Evolutionary conservation across 2,113 vertebrate genomes (phyloP).

Genomic region (Oxyruncus cristatus): DNA sequence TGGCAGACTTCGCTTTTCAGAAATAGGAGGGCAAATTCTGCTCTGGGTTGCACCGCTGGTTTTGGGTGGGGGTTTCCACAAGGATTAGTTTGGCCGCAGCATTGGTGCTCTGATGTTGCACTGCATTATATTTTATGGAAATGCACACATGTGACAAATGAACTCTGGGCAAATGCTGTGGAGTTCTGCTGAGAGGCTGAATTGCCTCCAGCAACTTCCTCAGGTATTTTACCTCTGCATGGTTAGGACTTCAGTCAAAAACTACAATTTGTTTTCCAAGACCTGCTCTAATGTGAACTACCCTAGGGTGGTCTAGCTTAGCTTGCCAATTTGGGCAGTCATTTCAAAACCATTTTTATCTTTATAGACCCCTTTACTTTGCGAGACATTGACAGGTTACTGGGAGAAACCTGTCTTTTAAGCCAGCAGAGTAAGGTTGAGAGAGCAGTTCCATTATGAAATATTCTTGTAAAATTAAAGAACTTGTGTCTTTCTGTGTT

Average conservation of each 20-base stretch:
- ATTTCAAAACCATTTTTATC: not conserved
- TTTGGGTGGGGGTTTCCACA: not conserved
- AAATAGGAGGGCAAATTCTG: not conserved
- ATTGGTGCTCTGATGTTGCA: not conserved
- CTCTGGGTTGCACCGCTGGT: not conserved
- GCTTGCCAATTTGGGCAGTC: not conserved
- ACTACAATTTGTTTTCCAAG: not conserved
- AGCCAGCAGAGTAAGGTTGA: not conserved
- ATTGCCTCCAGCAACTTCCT: not conserved
- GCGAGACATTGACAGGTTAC: not conserved
- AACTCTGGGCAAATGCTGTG: not conserved
- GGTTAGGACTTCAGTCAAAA: not conserved
- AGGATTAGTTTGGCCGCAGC: not conserved
- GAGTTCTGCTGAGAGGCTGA: not conserved
- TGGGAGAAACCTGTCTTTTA: not conserved
- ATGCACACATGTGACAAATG: rapidly evolving
- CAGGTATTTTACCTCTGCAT: not conserved
- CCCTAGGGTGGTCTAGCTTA: not conserved
- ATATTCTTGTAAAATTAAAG: not conserved
- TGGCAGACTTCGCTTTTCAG: not conserved
- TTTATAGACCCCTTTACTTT: not conserved
- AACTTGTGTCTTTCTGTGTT: not conserved
- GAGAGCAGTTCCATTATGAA: not conserved
- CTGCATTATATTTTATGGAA: not conserved
- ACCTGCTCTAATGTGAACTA: not conserved